phyloP scores from a whole-genome alignment of 2,888 invertebrate species.

The Eurytoma adleriae region DNA sequence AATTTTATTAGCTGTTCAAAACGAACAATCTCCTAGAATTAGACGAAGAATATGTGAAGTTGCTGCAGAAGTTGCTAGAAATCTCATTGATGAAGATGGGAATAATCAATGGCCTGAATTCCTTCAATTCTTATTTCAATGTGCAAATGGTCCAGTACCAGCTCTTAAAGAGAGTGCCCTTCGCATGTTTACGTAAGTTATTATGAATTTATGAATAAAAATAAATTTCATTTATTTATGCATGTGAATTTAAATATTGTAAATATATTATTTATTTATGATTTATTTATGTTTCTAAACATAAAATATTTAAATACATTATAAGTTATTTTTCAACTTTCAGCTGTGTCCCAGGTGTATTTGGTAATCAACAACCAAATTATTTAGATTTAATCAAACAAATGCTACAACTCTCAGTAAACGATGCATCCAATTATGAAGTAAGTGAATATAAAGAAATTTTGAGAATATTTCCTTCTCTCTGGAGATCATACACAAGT shows the following conservation, averaged over 20 bases:
- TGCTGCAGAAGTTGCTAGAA: constrained; percentile 96
- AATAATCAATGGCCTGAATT: constrained; percentile 98
- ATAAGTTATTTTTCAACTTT: constrained; percentile 56
- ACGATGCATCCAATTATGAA: constrained; percentile 84
- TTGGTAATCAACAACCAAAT: constrained; percentile 95
- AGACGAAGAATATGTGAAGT: constrained; percentile 97
- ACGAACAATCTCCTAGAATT: constrained; percentile 87
- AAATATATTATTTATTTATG: background rate
- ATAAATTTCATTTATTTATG: background rate
- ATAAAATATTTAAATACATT: background rate
- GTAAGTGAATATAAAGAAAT: constrained; percentile 71
- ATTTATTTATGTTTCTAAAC: background rate
- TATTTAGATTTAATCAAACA: constrained; percentile 96
- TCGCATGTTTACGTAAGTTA: constrained; percentile 91
- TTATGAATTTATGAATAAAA: background rate
- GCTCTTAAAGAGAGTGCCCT: constrained; percentile 95
- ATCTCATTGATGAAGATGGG: constrained; percentile 95
- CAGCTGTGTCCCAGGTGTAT: constrained; percentile 95
- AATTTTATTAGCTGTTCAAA: constrained; percentile 89
- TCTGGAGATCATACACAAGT: constrained; percentile 69
- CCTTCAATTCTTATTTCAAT: constrained; percentile 95
- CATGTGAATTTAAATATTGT: too few species aligned
- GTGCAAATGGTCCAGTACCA: constrained; percentile 89
- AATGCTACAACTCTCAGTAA: constrained; percentile 91
- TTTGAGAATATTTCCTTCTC: constrained; percentile 5